These are phyloP conservation scores for Zenarchopterus dispar DNA, from an alignment of 2,797 vertebrate species.

Conservation along the genomic window DNA sequence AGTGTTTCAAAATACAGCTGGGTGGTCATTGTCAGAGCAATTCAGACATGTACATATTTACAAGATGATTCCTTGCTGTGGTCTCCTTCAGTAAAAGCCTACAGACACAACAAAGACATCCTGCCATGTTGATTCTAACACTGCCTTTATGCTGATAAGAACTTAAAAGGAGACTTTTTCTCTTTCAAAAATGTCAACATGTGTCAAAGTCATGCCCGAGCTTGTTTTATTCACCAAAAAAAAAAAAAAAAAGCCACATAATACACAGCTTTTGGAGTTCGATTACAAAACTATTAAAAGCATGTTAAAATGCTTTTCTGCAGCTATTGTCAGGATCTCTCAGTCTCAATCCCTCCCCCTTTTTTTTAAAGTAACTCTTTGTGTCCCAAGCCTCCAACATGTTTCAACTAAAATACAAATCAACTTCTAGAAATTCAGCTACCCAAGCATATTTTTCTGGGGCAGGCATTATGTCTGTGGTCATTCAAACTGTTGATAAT, in stretches of 20 bases:
- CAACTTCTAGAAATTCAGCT: too few species aligned
- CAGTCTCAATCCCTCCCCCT: neutral
- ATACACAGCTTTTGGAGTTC: constrained; percentile 1
- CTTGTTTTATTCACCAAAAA: constrained; percentile 44
- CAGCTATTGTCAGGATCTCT: constrained; percentile 16
- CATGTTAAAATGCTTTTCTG: constrained; percentile 23
- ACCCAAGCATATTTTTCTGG: neutral
- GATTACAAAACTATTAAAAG: neutral
- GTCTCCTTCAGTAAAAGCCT: constrained; percentile 30
- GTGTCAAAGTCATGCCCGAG: constrained; percentile 51
- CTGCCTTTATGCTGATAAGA: constrained; percentile 35
- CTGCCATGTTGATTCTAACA: constrained; percentile 4
- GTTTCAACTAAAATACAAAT: too few species aligned
- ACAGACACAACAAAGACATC: constrained; percentile 62
- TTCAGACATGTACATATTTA: too few species aligned
- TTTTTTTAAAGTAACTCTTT: neutral
- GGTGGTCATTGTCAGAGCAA: too few species aligned
- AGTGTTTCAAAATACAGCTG: too few species aligned
- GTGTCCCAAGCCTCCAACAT: too few species aligned
- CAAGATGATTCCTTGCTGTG: constrained; percentile 7
- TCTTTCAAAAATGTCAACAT: constrained; percentile 66
- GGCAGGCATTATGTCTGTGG: neutral
- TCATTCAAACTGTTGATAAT: neutral
- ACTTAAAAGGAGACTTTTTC: constrained; percentile 4
- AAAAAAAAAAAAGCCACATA: constrained; percentile 8